Percentiles rank a stretch among this genome's conserved stretches.
These are phyloP conservation scores for Actinemys pallida DNA, from an alignment of 2,113 vertebrate genomes.

Conservation along the genomic window DNA sequence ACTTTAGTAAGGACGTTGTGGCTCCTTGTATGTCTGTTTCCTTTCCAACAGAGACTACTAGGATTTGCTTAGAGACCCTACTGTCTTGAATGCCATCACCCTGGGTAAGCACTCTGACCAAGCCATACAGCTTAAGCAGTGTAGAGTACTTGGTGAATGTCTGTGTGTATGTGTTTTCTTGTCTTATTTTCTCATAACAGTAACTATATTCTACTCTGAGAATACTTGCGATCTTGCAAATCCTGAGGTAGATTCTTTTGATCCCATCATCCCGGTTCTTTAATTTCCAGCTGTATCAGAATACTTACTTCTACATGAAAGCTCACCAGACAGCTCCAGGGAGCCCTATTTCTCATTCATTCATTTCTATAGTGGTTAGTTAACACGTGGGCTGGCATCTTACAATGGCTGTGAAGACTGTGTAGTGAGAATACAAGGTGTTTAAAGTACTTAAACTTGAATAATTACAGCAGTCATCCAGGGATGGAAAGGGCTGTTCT, in stretches of 20 bases:
- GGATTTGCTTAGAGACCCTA: background rate
- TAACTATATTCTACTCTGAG: background rate
- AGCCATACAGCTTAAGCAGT: background rate
- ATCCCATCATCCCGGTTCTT: background rate
- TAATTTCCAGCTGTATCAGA: constrained; percentile 8
- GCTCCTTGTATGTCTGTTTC: background rate
- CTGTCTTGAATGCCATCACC: background rate
- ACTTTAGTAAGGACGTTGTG: background rate
- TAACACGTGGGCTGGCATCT: background rate
- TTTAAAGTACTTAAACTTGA: constrained; percentile 35
- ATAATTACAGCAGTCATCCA: constrained; percentile 29
- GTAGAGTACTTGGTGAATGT: background rate
- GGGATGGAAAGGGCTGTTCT: constrained; percentile 17
- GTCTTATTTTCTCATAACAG: background rate
- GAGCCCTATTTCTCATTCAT: constrained; percentile 33
- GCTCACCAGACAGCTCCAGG: constrained; percentile 28
- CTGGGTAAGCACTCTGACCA: background rate
- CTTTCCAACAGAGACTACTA: background rate
- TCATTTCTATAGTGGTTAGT: constrained; percentile 45
- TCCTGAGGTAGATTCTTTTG: background rate
- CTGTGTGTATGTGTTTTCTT: background rate
- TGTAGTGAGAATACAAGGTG: background rate
- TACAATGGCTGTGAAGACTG: background rate
- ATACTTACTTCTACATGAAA: constrained; percentile 1
- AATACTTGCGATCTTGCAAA: background rate